Percentiles rank a stretch among this genome's conserved stretches.
phyloP scores from a whole-genome alignment of 23 tunicate species.

The Styela plicata region DNA sequence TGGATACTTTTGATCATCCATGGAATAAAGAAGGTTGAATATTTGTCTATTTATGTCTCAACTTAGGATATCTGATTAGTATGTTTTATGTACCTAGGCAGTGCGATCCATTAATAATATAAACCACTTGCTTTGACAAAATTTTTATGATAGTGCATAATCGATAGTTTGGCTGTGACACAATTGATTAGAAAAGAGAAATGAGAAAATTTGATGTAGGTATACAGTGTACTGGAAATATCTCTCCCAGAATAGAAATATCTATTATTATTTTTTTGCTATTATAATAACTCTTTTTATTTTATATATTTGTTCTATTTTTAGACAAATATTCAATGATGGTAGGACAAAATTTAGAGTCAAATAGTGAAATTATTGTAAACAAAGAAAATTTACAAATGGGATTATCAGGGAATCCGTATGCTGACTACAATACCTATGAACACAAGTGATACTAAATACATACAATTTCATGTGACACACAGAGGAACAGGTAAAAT shows the following conservation, averaged over 20 bases:
- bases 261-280: too few relatives aligned
- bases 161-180: too few relatives aligned
- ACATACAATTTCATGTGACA: constrained; percentile 50
- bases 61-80: too few relatives aligned
- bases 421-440: constrained; percentile 56
- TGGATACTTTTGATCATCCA: constrained; percentile 41
- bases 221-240: too few relatives aligned
- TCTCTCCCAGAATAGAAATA: too few relatives aligned
- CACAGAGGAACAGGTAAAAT: background rate
- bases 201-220: too few relatives aligned
- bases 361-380: constrained; percentile 31
- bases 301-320: background rate
- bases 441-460: constrained; percentile 74
- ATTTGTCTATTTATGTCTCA: background rate
- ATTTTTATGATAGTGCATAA: too few relatives aligned
- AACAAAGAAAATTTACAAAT: constrained; percentile 42
- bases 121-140: too few relatives aligned
- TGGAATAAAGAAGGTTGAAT: constrained; percentile 34
- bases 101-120: too few relatives aligned
- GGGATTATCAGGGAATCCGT: constrained; percentile 67
- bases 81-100: too few relatives aligned
- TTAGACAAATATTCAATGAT: constrained; percentile 37
- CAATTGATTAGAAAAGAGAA: too few relatives aligned
- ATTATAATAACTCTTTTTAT: too few relatives aligned
- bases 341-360: constrained; percentile 24